Conservation (phyloP, 2,888 invertebrate species). For the Torymus auratus region DNA sequence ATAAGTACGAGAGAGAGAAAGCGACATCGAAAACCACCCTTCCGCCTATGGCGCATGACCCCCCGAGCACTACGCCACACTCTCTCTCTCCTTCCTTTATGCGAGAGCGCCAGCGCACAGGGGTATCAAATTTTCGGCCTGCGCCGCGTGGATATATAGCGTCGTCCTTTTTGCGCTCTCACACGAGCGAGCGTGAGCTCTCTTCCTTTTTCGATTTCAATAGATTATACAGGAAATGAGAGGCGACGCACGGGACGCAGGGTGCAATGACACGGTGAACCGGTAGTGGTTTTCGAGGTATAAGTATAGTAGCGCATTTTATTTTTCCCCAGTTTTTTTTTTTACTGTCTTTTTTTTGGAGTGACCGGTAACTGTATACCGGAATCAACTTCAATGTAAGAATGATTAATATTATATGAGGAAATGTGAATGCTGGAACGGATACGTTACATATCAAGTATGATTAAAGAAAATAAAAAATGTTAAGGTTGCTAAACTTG, state of each 20-base stretch:
- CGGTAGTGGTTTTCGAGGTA: slow-evolving; percentile 6
- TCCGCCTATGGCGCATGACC: slow-evolving; percentile 29
- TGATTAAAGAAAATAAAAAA: too few species aligned
- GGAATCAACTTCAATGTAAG: too few species aligned
- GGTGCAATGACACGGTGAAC: slow-evolving; percentile 15
- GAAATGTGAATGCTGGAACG: too few species aligned
- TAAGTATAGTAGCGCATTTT: background rate
- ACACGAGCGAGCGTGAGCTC: slow-evolving; percentile 18
- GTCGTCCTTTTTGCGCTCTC: slow-evolving; percentile 15
- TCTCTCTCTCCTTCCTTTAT: slow-evolving; percentile 22
- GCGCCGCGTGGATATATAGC: background rate
- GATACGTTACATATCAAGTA: too few species aligned
- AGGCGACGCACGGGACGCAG: slow-evolving; percentile 1
- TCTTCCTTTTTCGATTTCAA: slow-evolving; percentile 26
- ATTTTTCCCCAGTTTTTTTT: too few species aligned
- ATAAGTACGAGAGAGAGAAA: background rate
- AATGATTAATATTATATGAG: too few species aligned
- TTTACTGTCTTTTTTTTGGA: too few species aligned
- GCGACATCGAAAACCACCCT: slow-evolving; percentile 53
- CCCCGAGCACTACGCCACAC: background rate
- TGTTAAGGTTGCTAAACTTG: too few species aligned
- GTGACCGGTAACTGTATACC: background rate
- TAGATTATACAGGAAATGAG: slow-evolving; percentile 16
- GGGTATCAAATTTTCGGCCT: slow-evolving; percentile 46
- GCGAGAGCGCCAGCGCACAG: slow-evolving; percentile 6